These are phyloP conservation scores for Mimachlamys varia DNA, from an alignment of 2,888 invertebrate genomes.

Conservation along the genomic window DNA sequence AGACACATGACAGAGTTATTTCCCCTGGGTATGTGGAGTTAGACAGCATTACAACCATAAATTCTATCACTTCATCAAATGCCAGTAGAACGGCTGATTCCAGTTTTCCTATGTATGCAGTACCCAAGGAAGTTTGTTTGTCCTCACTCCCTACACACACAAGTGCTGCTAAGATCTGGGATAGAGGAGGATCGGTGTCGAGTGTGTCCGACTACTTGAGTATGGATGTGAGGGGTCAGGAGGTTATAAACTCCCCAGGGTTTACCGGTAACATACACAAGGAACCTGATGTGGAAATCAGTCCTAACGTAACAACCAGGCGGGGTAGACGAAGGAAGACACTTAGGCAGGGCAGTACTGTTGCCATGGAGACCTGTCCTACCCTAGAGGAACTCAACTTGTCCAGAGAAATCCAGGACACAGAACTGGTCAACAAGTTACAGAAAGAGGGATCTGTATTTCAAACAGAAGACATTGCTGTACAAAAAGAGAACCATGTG, in stretches of 20 bases:
- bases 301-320: neutral
- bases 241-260: neutral
- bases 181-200: neutral
- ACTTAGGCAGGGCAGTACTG: neutral
- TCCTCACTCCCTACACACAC: neutral
- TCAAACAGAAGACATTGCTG: neutral
- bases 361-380: neutral
- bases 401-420: neutral
- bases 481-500: neutral
- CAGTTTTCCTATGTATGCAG: neutral
- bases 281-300: neutral
- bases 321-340: slow-evolving; percentile 1
- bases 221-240: neutral
- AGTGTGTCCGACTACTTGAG: neutral
- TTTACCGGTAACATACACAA: neutral
- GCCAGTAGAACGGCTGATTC: neutral
- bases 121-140: neutral
- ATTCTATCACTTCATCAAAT: neutral
- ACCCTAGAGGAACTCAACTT: slow-evolving; percentile 11
- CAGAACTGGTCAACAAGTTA: neutral
- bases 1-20: neutral
- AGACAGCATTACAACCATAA: neutral
- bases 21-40: neutral
- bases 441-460: neutral
- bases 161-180: too few relatives aligned